These are phyloP conservation scores for Crocallis elinguaria DNA, from an alignment of 2,888 invertebrate species.

Conservation along the genomic window DNA sequence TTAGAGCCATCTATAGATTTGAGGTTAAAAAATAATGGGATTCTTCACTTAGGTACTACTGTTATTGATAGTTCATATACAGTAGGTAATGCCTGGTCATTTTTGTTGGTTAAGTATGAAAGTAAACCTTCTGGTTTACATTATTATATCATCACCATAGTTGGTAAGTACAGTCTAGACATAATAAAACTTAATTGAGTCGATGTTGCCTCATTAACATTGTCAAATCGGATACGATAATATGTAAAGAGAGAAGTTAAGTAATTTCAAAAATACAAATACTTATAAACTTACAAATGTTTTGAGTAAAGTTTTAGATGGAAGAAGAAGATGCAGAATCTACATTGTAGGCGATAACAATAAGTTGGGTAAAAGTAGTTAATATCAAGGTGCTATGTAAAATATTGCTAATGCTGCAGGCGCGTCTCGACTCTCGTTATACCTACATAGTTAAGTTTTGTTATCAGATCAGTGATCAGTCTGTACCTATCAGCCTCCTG, in stretches of 20 bases:
- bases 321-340: not conserved
- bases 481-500: conserved; percentile 40
- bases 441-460: not conserved
- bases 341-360: conserved; percentile 2
- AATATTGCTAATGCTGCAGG: conserved; percentile 2
- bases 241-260: no score
- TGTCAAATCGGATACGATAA: no score
- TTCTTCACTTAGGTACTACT: conserved; percentile 12
- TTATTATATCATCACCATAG: no score
- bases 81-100: no score
- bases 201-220: no score
- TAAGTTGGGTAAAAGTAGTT: conserved; percentile 7
- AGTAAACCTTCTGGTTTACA: no score
- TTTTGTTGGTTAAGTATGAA: no score
- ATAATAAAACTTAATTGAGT: no score
- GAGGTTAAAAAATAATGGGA: conserved; percentile 29
- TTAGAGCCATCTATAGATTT: conserved; percentile 33
- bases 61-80: not conserved
- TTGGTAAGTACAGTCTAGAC: no score
- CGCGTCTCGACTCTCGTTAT: not conserved
- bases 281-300: not conserved
- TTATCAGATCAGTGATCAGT: not conserved
- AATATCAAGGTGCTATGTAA: conserved; percentile 30
- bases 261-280: not conserved
- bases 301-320: not conserved